Percentiles rank a stretch among this genome's conserved stretches.
Conservation (phyloP, 2,797 vertebrate species). For the Schizopygopsis malacanthus region DNA sequence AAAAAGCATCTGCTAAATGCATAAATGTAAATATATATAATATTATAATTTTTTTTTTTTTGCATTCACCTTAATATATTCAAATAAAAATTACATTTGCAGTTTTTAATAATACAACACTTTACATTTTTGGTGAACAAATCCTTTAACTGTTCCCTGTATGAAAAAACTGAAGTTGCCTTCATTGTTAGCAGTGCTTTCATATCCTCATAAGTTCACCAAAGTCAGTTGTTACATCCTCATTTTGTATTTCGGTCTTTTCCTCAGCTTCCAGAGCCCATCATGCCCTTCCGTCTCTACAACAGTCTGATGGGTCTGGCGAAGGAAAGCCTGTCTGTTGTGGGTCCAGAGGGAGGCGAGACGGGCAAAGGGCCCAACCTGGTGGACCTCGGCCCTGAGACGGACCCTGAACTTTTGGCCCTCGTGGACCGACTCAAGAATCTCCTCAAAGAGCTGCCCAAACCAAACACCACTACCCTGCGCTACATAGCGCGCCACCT, state of each 20-base stretch:
- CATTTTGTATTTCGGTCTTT: neutral
- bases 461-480: slow-evolving; percentile 83
- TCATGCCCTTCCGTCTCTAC: slow-evolving; percentile 91
- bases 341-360: slow-evolving; percentile 72
- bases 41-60: no score
- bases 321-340: slow-evolving; percentile 88
- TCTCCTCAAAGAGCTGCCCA: slow-evolving; percentile 84
- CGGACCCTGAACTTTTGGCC: slow-evolving; percentile 74
- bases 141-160: neutral
- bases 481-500: slow-evolving; percentile 89
- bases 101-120: neutral
- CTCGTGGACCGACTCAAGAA: slow-evolving; percentile 84
- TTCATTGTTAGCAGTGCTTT: neutral
- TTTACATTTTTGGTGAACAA: neutral
- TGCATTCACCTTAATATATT: neutral
- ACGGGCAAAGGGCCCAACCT: slow-evolving; percentile 74
- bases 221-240: neutral
- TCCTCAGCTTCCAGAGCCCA: slow-evolving; percentile 90
- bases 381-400: slow-evolving; percentile 79
- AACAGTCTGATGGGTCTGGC: slow-evolving; percentile 93
- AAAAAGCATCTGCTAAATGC: no score
- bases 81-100: no score
- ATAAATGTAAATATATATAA: no score
- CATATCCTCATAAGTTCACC: neutral
- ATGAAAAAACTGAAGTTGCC: neutral